A percentile compares a stretch with the other conserved stretches of the same genome.
Evolutionary conservation across 2,888 invertebrate species (phyloP).

Genomic region (Dione vanillae): DNA sequence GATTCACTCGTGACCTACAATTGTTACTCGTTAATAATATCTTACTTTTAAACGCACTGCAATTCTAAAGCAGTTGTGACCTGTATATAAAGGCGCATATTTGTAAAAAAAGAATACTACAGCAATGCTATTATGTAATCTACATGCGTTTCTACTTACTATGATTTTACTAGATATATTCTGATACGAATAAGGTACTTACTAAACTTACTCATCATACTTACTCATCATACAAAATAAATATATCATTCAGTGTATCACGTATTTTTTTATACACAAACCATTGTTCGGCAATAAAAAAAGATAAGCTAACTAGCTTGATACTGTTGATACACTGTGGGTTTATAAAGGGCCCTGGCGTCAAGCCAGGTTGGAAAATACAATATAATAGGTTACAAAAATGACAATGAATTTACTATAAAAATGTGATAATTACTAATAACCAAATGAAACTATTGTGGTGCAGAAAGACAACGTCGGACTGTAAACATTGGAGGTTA

Average conservation of each 20-base stretch:
- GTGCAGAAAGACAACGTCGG: too few relatives aligned
- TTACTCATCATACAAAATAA: too few relatives aligned
- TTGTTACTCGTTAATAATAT: slow-evolving; percentile 7
- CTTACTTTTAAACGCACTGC: not conserved
- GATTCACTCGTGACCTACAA: slow-evolving; percentile 10
- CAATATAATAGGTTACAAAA: not conserved
- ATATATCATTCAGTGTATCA: not conserved
- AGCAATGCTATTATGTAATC: not conserved
- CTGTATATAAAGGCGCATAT: not conserved
- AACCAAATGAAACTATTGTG: too few relatives aligned
- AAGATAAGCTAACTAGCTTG: not conserved
- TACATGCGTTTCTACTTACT: not conserved
- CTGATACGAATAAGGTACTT: too few relatives aligned
- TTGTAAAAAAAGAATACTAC: not conserved
- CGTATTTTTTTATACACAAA: not conserved
- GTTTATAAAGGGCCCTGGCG: slow-evolving; percentile 3
- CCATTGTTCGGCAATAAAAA: not conserved
- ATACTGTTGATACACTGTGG: not conserved
- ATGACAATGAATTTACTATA: not conserved
- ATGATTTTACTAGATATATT: too few relatives aligned
- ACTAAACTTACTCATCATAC: too few relatives aligned
- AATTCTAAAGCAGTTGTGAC: not conserved
- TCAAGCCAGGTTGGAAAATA: not conserved
- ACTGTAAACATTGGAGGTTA: too few relatives aligned
- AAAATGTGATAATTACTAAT: not conserved